Conservation (phyloP, 2,888 invertebrate species). For the Drosophila recens region DNA sequence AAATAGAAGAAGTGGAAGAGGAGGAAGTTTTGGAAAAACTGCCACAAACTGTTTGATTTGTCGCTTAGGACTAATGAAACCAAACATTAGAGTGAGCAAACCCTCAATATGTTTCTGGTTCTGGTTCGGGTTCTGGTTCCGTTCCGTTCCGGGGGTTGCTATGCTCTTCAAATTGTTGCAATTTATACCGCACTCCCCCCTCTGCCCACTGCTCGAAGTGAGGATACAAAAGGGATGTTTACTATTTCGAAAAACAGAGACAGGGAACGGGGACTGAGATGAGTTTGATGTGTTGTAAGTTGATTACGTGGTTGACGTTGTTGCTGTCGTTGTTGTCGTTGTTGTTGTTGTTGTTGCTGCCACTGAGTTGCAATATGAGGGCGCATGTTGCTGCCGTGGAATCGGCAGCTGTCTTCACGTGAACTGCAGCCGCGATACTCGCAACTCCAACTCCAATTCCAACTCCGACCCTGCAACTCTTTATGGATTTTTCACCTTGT, state of each 20-base stretch:
- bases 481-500: slow-evolving; percentile 64
- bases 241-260: slow-evolving; percentile 47
- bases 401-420: slow-evolving; percentile 67
- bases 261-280: slow-evolving; percentile 17
- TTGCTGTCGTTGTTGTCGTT: slow-evolving; percentile 53
- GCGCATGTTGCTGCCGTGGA: slow-evolving; percentile 65
- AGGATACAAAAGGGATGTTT: slow-evolving; percentile 58
- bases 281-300: slow-evolving; percentile 64
- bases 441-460: slow-evolving; percentile 7
- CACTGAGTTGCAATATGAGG: slow-evolving; percentile 72
- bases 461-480: slow-evolving; percentile 44
- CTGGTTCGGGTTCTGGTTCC: slow-evolving; percentile 40
- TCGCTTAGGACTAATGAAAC: slow-evolving; percentile 82
- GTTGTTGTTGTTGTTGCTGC: slow-evolving; percentile 44
- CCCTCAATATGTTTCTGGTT: slow-evolving; percentile 52
- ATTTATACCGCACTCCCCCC: slow-evolving; percentile 43
- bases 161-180: slow-evolving; percentile 54
- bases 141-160: slow-evolving; percentile 46
- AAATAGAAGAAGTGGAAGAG: background rate
- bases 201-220: background rate
- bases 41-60: slow-evolving; percentile 82
- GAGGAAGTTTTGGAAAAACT: slow-evolving; percentile 48
- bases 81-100: slow-evolving; percentile 69
- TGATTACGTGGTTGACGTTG: slow-evolving; percentile 81
- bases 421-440: slow-evolving; percentile 65